Evolutionary conservation across 2,113 vertebrate genomes (phyloP).

Genomic region (Excalfactoria chinensis): DNA sequence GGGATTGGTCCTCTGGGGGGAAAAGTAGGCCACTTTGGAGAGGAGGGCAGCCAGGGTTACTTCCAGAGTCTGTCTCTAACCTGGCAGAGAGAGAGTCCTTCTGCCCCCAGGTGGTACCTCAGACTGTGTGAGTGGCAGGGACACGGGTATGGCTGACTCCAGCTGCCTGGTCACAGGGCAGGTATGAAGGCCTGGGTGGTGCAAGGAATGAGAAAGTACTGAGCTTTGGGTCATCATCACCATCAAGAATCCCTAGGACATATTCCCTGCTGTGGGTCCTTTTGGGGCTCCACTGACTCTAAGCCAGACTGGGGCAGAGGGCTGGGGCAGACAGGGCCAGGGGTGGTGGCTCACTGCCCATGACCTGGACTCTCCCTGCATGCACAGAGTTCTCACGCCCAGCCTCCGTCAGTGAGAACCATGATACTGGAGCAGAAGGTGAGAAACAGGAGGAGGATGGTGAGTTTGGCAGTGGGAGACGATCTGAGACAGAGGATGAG

Average conservation of each 20-base stretch:
- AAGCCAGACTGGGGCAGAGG: not conserved
- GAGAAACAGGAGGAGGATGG: constrained; percentile 83
- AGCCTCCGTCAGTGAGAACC: constrained; percentile 91
- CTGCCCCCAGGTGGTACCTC: not conserved
- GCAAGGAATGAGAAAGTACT: not conserved
- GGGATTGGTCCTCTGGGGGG: not conserved
- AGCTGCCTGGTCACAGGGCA: not conserved
- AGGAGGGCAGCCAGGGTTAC: not conserved
- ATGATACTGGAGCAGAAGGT: constrained; percentile 75
- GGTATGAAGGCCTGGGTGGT: not conserved
- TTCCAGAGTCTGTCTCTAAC: not conserved
- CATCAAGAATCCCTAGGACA: not conserved
- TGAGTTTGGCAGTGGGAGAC: constrained; percentile 75
- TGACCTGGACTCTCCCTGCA: not conserved
- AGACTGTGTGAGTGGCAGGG: not conserved
- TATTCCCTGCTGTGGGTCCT: not conserved
- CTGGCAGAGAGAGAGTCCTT: not conserved
- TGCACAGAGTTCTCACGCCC: constrained; percentile 90
- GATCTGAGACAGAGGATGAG: constrained; percentile 76
- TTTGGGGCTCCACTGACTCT: not conserved
- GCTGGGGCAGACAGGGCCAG: not conserved
- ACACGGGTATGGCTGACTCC: not conserved
- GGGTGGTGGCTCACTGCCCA: not conserved
- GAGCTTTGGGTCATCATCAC: not conserved
- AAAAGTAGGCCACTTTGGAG: rapidly evolving